These are phyloP conservation scores for Alligator sinensis DNA, from an alignment of 2,113 vertebrate genomes.

Conservation along the genomic window DNA sequence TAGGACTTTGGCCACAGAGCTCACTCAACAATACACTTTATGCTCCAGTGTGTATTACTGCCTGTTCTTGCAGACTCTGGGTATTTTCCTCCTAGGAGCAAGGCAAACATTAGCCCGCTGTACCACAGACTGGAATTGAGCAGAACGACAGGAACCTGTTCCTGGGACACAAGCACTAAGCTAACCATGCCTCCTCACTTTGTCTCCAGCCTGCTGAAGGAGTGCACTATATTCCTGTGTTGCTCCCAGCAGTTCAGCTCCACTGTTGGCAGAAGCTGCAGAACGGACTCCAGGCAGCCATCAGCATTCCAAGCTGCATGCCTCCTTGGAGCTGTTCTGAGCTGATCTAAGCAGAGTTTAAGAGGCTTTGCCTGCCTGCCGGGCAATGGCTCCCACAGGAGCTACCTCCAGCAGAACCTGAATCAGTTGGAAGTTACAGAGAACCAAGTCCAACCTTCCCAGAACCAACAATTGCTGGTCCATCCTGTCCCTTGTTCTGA, in stretches of 20 bases:
- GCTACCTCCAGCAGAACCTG: background rate
- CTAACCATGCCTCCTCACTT: background rate
- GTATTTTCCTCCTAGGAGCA: background rate
- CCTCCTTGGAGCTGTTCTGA: constrained; percentile 13
- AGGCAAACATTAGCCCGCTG: background rate
- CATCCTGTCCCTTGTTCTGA: background rate
- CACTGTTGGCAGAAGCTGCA: background rate
- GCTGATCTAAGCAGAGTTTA: constrained; percentile 43
- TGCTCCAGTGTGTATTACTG: background rate
- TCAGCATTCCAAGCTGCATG: background rate
- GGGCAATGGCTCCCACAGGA: constrained; percentile 26
- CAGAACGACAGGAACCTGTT: background rate
- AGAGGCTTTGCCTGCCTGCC: background rate
- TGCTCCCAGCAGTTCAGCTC: background rate
- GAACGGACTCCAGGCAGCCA: background rate
- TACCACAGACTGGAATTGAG: accelerated
- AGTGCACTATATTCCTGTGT: background rate
- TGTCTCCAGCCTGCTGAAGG: background rate
- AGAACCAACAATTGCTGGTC: background rate
- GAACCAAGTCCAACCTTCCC: background rate
- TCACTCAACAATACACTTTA: background rate
- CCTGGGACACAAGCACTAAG: background rate
- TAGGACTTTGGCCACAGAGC: background rate
- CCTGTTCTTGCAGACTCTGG: constrained; percentile 18
- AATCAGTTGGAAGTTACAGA: background rate